Percentiles rank a stretch among this genome's conserved stretches.
Evolutionary conservation across 2,888 invertebrate genomes (phyloP).

Genomic region (Ochropleura leucogaster): DNA sequence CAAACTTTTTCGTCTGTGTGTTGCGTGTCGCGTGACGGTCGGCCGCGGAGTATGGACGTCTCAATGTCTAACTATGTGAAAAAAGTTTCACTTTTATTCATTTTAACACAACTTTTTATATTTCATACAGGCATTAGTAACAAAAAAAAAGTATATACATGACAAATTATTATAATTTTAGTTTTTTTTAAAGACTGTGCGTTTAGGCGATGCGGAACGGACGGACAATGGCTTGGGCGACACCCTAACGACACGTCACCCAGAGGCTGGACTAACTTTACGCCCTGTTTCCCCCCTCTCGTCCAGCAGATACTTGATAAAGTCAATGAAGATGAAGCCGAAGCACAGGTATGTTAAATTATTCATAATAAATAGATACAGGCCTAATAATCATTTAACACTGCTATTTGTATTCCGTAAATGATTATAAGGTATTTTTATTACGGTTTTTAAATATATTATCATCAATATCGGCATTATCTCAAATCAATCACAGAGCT

Average conservation of each 20-base stretch:
- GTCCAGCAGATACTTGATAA: slow-evolving; percentile 92
- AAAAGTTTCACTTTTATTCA: too few relatives aligned
- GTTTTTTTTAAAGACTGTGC: slow-evolving; percentile 91
- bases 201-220: slow-evolving; percentile 92
- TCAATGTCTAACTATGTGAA: too few relatives aligned
- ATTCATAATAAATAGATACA: background rate
- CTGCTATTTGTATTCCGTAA: too few relatives aligned
- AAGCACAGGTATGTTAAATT: slow-evolving; percentile 72
- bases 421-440: too few relatives aligned
- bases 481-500: too few relatives aligned
- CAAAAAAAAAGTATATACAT: too few relatives aligned
- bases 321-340: slow-evolving; percentile 88
- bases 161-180: background rate
- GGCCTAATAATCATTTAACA: background rate
- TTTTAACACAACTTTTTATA: too few relatives aligned
- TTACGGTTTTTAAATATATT: background rate
- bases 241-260: slow-evolving; percentile 75
- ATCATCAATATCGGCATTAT: background rate
- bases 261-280: slow-evolving; percentile 96
- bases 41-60: too few relatives aligned
- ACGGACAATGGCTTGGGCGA: slow-evolving; percentile 93
- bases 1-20: too few relatives aligned
- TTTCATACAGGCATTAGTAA: too few relatives aligned
- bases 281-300: slow-evolving; percentile 94
- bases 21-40: too few relatives aligned